Evolutionary conservation across 2,113 vertebrate species (phyloP).

Genomic region (Galbula dea): DNA sequence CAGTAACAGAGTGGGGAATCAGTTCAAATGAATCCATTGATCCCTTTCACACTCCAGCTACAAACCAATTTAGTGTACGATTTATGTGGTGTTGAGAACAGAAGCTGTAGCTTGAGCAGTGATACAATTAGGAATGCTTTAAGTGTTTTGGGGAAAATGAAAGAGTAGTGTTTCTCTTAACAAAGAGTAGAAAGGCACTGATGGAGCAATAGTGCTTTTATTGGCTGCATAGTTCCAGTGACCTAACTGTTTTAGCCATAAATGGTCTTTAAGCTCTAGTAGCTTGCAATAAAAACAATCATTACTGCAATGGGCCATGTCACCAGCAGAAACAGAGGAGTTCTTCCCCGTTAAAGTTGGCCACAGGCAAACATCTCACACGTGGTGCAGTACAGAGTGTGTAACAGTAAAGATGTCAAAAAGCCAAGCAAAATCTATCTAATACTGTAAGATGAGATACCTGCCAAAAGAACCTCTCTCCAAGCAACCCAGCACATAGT

Average conservation of each 20-base stretch:
- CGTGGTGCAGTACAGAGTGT: neutral
- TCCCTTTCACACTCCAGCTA: slow-evolving; percentile 78
- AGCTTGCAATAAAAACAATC: slow-evolving; percentile 36
- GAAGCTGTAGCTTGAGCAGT: slow-evolving; percentile 63
- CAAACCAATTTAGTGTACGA: slow-evolving; percentile 79
- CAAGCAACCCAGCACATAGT: neutral
- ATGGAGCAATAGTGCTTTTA: slow-evolving; percentile 57
- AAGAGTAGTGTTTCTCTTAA: slow-evolving; percentile 43
- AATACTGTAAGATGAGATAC: neutral
- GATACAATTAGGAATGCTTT: slow-evolving; percentile 73
- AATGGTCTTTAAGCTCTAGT: slow-evolving; percentile 48
- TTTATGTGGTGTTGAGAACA: slow-evolving; percentile 81
- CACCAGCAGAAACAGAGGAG: neutral
- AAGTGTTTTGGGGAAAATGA: slow-evolving; percentile 58
- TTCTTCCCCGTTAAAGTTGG: neutral
- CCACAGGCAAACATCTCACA: neutral
- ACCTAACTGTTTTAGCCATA: slow-evolving; percentile 55
- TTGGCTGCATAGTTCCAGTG: slow-evolving; percentile 32
- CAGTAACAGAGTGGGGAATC: slow-evolving; percentile 70
- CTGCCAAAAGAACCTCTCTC: neutral
- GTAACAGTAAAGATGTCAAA: neutral
- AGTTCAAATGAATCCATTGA: slow-evolving; percentile 87
- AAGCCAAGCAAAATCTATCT: neutral
- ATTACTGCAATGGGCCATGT: neutral
- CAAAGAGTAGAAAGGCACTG: slow-evolving; percentile 10